Conservation (phyloP, 2,797 vertebrate species). For the Hippopotamyrus pictus region DNA sequence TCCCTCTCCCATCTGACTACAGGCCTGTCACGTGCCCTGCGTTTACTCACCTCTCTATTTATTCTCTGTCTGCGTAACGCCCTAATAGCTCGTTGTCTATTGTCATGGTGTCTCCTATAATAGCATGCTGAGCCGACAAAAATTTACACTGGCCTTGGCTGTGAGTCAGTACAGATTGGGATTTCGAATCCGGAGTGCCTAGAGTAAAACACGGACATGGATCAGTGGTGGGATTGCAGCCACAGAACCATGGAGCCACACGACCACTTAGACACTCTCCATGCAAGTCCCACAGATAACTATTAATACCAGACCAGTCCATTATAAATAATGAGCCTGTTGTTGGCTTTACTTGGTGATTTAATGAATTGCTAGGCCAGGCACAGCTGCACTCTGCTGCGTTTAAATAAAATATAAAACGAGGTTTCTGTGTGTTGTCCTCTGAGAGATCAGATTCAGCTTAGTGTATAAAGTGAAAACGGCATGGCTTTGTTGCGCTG, state of each 20-base stretch:
- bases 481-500: neutral
- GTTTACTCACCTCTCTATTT: neutral
- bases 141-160: neutral
- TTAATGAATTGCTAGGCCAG: neutral
- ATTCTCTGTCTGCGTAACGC: neutral
- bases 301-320: neutral
- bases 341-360: neutral
- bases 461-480: slow-evolving; percentile 1
- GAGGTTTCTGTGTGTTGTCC: neutral
- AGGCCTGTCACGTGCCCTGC: neutral
- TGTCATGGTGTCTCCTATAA: neutral
- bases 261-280: neutral
- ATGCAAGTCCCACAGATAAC: neutral
- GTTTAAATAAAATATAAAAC: neutral
- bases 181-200: neutral
- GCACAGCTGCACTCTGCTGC: neutral
- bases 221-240: neutral
- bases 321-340: neutral
- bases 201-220: neutral
- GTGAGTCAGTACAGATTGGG: neutral
- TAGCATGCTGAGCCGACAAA: neutral
- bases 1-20: neutral
- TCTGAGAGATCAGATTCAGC: neutral
- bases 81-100: neutral
- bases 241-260: neutral